A percentile compares a stretch with the other conserved stretches of the same genome.
Conservation (phyloP, 2,113 vertebrate genomes). For the Cygnus buccinator region DNA sequence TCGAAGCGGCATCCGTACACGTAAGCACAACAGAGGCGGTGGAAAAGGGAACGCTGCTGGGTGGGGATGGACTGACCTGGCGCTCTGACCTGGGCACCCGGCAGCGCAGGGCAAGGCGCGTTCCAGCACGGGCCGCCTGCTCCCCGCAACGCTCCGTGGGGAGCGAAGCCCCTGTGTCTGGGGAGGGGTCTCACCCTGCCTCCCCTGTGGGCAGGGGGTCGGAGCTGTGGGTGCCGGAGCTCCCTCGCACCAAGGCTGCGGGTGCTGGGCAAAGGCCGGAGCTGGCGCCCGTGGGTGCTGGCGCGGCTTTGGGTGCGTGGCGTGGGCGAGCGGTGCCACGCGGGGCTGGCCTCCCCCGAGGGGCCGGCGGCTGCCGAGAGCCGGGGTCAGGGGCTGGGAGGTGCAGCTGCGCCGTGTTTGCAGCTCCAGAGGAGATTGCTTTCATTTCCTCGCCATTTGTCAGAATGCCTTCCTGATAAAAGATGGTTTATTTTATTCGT, state of each 20-base stretch:
- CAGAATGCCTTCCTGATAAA: background rate
- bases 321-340: fast-evolving
- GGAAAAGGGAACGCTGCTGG: background rate
- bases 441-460: background rate
- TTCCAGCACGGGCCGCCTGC: background rate
- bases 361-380: background rate
- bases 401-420: background rate
- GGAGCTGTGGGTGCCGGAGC: background rate
- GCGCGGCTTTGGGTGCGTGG: background rate
- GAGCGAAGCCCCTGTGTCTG: background rate
- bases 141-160: fast-evolving
- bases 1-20: fast-evolving
- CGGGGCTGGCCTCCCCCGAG: background rate
- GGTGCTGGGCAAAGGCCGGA: background rate
- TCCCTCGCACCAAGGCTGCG: background rate
- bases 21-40: fast-evolving
- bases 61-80: background rate
- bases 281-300: fast-evolving
- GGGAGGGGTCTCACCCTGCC: background rate
- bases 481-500: background rate
- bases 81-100: background rate
- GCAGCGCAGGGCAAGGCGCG: fast-evolving
- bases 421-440: background rate
- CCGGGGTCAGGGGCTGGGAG: background rate
- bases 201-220: background rate